Conservation (phyloP, 2,113 vertebrate species). For the Dasypus novemcinctus region DNA sequence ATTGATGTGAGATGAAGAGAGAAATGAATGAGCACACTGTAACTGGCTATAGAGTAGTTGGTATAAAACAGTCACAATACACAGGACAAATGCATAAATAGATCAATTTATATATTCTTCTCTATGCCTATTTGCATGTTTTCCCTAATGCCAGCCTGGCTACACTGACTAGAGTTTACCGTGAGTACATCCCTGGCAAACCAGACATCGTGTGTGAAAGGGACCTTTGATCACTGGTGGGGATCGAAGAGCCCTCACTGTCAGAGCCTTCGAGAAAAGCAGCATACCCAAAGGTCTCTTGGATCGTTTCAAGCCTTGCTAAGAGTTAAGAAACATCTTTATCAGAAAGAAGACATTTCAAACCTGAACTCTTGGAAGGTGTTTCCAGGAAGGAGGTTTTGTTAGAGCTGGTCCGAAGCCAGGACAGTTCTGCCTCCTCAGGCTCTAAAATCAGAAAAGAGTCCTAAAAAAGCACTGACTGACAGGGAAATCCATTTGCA, state of each 20-base stretch:
- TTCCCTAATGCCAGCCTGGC: neutral
- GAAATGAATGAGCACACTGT: neutral
- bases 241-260: neutral
- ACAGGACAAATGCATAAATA: neutral
- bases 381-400: neutral
- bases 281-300: neutral
- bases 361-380: neutral
- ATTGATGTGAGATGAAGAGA: neutral
- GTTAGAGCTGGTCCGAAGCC: neutral
- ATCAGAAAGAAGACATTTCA: slow-evolving; percentile 26
- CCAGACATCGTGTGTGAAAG: neutral
- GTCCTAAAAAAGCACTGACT: neutral
- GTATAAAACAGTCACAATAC: neutral
- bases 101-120: neutral
- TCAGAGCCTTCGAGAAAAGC: neutral
- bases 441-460: neutral
- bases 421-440: neutral
- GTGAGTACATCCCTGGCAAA: neutral
- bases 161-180: neutral
- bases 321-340: slow-evolving; percentile 49
- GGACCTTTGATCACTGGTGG: slow-evolving; percentile 49
- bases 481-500: neutral
- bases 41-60: neutral
- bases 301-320: neutral
- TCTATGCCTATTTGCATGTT: neutral